Percentiles rank a stretch among this genome's conserved stretches.
These are phyloP conservation scores for Neodontobutis hainanensis DNA, from an alignment of 2,113 vertebrate genomes.

Conservation along the genomic window DNA sequence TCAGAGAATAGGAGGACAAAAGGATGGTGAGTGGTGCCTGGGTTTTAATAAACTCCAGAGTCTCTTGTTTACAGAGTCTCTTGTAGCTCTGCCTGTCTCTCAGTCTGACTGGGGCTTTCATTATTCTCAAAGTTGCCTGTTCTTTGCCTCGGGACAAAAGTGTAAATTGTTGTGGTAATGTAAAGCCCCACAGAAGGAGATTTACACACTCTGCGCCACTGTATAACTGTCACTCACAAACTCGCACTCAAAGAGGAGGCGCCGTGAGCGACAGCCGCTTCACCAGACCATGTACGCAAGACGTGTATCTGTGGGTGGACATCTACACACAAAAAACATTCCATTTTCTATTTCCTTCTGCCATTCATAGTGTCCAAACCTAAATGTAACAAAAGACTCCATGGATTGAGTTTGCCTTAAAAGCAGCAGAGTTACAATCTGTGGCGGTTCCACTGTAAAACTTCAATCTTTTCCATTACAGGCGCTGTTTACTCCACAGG, in stretches of 20 bases:
- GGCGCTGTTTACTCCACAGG: conserved; percentile 27
- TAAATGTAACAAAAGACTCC: conserved; percentile 35
- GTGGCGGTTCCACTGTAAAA: conserved; percentile 25
- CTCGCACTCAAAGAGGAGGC: conserved; percentile 22
- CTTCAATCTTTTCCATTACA: conserved; percentile 36
- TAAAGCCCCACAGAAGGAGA: conserved; percentile 58
- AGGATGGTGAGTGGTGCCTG: conserved; percentile 61
- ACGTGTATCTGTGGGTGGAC: conserved; percentile 44
- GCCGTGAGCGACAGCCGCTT: conserved; percentile 35
- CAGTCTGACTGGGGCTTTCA: conserved; percentile 62
- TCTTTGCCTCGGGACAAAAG: conserved; percentile 75
- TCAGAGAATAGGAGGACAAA: conserved; percentile 67
- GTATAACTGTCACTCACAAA: conserved; percentile 73
- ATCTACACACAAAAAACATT: conserved; percentile 35
- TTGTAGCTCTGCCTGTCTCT: conserved; percentile 25
- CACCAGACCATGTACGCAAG: conserved; percentile 8
- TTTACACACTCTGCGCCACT: conserved; percentile 72
- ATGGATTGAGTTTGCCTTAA: conserved; percentile 29
- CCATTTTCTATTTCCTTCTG: conserved; percentile 37
- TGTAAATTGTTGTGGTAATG: conserved; percentile 81
- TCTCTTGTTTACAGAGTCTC: conserved; percentile 69
- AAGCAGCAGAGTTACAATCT: conserved; percentile 40
- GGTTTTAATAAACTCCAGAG: conserved; percentile 72
- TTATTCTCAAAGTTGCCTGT: conserved; percentile 67
- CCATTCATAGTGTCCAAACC: conserved; percentile 28